Evolutionary conservation across 2,888 invertebrate genomes (phyloP).

Genomic region (Aplocera efformata): DNA sequence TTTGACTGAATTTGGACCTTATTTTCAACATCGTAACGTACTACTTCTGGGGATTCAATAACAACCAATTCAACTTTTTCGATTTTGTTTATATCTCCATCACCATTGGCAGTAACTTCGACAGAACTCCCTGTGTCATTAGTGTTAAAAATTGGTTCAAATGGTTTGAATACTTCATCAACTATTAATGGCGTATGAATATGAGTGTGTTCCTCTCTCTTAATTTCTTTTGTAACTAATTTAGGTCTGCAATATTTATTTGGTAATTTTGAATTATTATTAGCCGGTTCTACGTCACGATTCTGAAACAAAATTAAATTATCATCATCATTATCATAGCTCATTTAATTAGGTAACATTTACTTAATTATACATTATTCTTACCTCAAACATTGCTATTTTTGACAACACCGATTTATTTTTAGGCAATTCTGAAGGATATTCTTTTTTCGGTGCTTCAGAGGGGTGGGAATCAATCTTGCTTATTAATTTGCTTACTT

Average conservation of each 20-base stretch:
- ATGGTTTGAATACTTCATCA: constrained; percentile 44
- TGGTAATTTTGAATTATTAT: constrained; percentile 1
- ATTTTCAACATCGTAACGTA: constrained; percentile 16
- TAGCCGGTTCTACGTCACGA: constrained; percentile 25
- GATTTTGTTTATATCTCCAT: constrained; percentile 3
- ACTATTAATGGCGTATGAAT: constrained; percentile 47
- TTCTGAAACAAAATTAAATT: constrained; percentile 43
- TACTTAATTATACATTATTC: constrained; percentile 2
- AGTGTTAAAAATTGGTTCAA: constrained; percentile 15
- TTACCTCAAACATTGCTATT: constrained; percentile 70
- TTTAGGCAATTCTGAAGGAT: constrained; percentile 39
- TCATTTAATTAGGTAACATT: no score
- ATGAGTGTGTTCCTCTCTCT: constrained; percentile 14
- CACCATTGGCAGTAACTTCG: constrained; percentile 14
- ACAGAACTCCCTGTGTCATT: constrained; percentile 9
- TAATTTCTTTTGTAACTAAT: constrained; percentile 20
- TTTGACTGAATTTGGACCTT: constrained; percentile 12
- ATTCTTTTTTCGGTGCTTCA: constrained; percentile 29
- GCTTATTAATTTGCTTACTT: constrained; percentile 48
- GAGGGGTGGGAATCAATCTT: constrained; percentile 29
- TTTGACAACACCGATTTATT: constrained; percentile 55
- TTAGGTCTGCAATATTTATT: constrained; percentile 24
- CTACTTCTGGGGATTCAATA: constrained; percentile 12
- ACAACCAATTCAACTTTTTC: constrained; percentile 16
- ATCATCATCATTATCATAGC: no score